Evolutionary conservation across 2,113 vertebrate species (phyloP), one percentile per base, ranked within the genome.

Genomic region (Mesoclemmys tuberculata): DNA sequence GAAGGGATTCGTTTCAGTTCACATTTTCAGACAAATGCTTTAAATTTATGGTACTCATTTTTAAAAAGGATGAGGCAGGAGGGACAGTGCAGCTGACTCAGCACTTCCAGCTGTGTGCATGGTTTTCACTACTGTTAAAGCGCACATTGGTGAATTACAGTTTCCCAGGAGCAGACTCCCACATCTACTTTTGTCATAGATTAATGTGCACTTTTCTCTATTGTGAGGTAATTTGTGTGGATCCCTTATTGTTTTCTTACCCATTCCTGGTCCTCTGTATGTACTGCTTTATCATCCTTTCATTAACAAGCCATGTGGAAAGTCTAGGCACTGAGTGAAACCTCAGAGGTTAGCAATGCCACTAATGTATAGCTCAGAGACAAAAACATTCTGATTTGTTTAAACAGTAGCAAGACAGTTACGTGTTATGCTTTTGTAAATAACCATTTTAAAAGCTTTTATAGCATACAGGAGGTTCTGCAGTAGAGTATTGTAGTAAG

Each of bases 141-240:
- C 1, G 3, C 19, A 61, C 19, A 2, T 0, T 58, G n/a, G 19
- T 52, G 83, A 92, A 56, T 12, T 11, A 26, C 0, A 0, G 11
- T 24, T 84, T 89, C 88, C 80, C 84, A 93, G 54, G 54, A 24
- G 16, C 41, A 27, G 12, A 38, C 35, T 88, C 46, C 41, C 7
- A 29, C 12, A 46, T 48, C 18, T 12, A 6, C 27, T 78, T 87
- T 82, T 84, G 7, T 24, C 44, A 11, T 21, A 91, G 52, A 3
- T 80, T 9, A 21, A 52, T 1, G 7, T 8, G 4, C 11, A 41
- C 46, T 92, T 82, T 82, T 56, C 49, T 27, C 44, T 27, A 27
- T 52, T 52, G 79, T 64, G 83, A 90, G 84, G 82, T 12, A 85
- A 92, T 75, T 93, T 80, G 54, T 0, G 0, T 48, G n/a, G 18